phyloP scores from a whole-genome alignment of 2,888 invertebrate genomes.

The Tenthredo livida region DNA sequence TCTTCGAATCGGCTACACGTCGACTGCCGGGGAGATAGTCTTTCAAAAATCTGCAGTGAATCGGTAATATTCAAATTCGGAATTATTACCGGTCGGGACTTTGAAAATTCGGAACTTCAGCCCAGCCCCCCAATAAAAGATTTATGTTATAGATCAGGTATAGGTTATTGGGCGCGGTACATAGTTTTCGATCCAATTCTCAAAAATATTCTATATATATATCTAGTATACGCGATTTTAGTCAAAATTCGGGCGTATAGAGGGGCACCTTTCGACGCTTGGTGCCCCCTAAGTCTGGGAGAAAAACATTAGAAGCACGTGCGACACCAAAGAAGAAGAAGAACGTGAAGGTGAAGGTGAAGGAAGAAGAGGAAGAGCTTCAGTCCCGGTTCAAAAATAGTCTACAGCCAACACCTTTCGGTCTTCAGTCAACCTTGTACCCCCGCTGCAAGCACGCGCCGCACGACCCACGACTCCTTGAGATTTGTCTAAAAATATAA shows the following conservation, averaged over 20 bases:
- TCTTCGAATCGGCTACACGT: no score
- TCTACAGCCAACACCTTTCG: constrained; percentile 36
- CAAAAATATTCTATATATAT: no score
- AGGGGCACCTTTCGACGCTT: not conserved
- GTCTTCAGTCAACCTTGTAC: constrained; percentile 24
- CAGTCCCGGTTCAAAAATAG: constrained; percentile 39
- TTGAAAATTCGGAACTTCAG: no score
- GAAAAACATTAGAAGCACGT: constrained; percentile 15
- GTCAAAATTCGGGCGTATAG: not conserved
- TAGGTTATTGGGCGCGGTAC: no score
- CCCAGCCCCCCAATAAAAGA: no score
- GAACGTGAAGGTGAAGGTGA: not conserved
- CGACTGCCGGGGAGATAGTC: no score
- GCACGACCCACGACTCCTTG: constrained; percentile 25
- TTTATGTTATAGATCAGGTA: no score
- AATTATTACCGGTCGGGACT: no score
- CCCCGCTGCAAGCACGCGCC: constrained; percentile 21
- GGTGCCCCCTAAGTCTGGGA: not conserved
- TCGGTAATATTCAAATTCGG: no score
- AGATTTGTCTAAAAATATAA: constrained; percentile 50
- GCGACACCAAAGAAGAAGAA: not conserved
- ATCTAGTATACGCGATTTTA: not conserved
- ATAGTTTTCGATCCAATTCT: no score
- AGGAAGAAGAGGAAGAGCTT: constrained; percentile 3
- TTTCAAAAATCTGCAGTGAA: no score